Evolutionary conservation across 2,888 invertebrate species (phyloP).

Genomic region (Pachymerium ferrugineum): DNA sequence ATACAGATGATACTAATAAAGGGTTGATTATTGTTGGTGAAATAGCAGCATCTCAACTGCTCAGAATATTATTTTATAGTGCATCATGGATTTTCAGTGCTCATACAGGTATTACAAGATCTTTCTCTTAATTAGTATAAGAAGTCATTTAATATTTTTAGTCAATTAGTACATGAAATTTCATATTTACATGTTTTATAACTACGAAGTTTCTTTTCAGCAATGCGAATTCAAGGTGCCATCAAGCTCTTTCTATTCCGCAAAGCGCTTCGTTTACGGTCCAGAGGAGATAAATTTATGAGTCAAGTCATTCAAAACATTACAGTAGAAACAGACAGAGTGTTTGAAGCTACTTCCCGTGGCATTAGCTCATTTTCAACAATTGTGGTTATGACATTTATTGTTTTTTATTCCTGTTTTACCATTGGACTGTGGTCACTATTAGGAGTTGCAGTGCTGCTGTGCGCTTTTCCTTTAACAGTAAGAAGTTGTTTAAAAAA

Average conservation of each 20-base stretch:
- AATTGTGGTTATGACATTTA: constrained; percentile 47
- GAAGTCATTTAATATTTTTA: too few species aligned
- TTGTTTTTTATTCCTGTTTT: constrained; percentile 46
- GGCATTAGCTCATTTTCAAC: constrained; percentile 36
- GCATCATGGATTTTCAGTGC: constrained; percentile 11
- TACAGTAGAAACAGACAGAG: not conserved
- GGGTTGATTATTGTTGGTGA: constrained; percentile 43
- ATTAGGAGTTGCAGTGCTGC: constrained; percentile 47
- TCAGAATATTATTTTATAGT: not conserved
- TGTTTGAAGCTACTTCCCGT: not conserved
- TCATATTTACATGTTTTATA: not conserved
- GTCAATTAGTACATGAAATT: not conserved
- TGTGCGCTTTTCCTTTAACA: constrained; percentile 50
- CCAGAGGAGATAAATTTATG: constrained; percentile 46
- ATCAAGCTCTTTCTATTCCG: constrained; percentile 46
- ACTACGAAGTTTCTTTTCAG: too few species aligned
- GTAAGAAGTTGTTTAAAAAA: constrained; percentile 42
- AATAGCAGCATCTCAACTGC: not conserved
- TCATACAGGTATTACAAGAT: constrained; percentile 26
- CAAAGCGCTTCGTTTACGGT: constrained; percentile 46
- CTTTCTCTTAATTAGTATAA: too few species aligned
- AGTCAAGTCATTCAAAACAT: constrained; percentile 44
- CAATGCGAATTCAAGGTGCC: constrained; percentile 42
- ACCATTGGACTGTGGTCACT: constrained; percentile 51
- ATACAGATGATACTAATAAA: constrained; percentile 40